Percentiles rank a stretch among this genome's conserved stretches.
These are phyloP conservation scores for Staurois parvus DNA, from an alignment of 2,797 vertebrate genomes.

Conservation along the genomic window DNA sequence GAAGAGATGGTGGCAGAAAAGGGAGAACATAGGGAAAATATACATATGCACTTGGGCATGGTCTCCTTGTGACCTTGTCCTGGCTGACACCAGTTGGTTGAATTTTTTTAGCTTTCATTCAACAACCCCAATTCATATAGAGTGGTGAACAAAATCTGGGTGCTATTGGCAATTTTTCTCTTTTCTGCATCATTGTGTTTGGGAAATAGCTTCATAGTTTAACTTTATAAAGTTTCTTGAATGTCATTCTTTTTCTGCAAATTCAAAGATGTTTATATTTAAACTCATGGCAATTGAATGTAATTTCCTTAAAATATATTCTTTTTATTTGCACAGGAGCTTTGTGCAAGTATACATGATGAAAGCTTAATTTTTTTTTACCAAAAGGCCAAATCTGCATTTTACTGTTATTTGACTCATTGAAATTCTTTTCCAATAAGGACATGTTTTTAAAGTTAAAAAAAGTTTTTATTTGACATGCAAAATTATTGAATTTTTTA, in stretches of 20 bases:
- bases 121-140: too few species aligned
- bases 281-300: slow-evolving; percentile 10
- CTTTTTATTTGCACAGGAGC: slow-evolving; percentile 22
- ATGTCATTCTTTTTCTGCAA: slow-evolving; percentile 10
- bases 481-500: slow-evolving; percentile 42
- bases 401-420: slow-evolving; percentile 23
- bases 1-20: too few species aligned
- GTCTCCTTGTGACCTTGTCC: too few species aligned
- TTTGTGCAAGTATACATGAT: slow-evolving; percentile 38
- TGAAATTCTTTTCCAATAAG: slow-evolving; percentile 38
- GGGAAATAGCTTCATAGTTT: neutral
- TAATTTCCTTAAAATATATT: slow-evolving; percentile 39
- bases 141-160: neutral
- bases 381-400: slow-evolving; percentile 44
- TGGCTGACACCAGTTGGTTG: too few species aligned
- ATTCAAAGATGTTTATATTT: slow-evolving; percentile 22
- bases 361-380: slow-evolving; percentile 35
- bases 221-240: slow-evolving; percentile 28
- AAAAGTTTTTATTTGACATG: slow-evolving; percentile 52
- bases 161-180: neutral
- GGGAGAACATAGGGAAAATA: too few species aligned
- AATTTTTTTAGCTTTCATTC: too few species aligned
- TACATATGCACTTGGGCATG: too few species aligned
- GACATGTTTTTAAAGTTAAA: slow-evolving; percentile 36
- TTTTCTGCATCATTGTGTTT: neutral